Conservation (phyloP, 1,140 invertebrate species). For the Mizuhopecten yessoensis region DNA sequence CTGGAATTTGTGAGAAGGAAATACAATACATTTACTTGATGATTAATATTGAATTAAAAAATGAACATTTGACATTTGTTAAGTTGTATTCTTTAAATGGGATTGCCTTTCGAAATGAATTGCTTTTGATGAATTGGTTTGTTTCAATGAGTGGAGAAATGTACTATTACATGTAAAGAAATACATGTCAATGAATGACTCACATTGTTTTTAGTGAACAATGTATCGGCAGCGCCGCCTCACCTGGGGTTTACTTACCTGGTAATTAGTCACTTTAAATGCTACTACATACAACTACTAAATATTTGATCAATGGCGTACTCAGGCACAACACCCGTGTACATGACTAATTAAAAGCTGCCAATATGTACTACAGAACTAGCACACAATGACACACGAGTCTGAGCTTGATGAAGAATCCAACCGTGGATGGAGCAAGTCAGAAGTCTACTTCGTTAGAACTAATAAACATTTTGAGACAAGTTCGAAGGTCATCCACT, state of each 20-base stretch:
- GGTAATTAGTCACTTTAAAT: background rate
- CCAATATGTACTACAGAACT: background rate
- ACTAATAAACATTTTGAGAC: too few relatives aligned
- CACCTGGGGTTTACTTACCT: conserved; percentile 17
- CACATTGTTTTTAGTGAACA: background rate
- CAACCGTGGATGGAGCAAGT: too few relatives aligned
- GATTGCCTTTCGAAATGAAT: background rate
- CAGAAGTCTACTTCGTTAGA: too few relatives aligned
- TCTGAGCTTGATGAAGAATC: background rate
- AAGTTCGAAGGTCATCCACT: too few relatives aligned
- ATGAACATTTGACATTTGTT: conserved; percentile 27
- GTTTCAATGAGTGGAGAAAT: conserved; percentile 1
- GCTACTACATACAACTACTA: conserved; percentile 19
- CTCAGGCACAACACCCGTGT: background rate
- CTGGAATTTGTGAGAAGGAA: too few relatives aligned
- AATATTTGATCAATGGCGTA: background rate
- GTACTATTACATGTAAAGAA: background rate
- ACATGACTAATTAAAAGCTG: conserved; percentile 11
- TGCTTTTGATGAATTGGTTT: background rate
- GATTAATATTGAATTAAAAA: background rate
- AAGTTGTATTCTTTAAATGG: background rate
- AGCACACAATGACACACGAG: background rate
- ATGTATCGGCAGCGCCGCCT: background rate
- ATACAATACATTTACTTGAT: background rate
- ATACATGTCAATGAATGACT: background rate